These are phyloP conservation scores for Andrena marginata DNA, from an alignment of 2,888 invertebrate genomes.

Conservation along the genomic window DNA sequence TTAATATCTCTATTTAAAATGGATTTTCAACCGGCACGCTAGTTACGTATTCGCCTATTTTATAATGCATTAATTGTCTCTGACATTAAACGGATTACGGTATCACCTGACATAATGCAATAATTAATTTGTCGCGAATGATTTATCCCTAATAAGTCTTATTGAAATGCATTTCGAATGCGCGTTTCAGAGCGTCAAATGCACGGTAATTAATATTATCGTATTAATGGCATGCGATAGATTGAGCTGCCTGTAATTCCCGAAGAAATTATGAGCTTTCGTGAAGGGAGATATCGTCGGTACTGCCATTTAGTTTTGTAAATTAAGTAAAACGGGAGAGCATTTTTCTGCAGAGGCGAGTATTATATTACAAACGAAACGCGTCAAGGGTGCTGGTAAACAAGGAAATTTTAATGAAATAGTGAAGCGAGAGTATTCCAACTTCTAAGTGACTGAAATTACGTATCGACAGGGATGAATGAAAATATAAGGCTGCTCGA, in stretches of 20 bases:
- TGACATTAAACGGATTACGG: slow-evolving; percentile 19
- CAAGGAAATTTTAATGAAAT: too few relatives aligned
- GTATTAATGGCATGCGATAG: not conserved
- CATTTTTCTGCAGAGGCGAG: too few relatives aligned
- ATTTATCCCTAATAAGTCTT: slow-evolving; percentile 40
- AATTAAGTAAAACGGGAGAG: too few relatives aligned
- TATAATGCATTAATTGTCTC: not conserved
- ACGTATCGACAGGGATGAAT: not conserved
- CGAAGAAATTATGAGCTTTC: not conserved
- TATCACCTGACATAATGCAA: slow-evolving; percentile 12
- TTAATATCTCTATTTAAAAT: not conserved
- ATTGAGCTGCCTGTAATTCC: not conserved
- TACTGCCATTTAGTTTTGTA: not conserved
- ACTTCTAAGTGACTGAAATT: not conserved
- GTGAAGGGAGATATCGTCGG: too few relatives aligned
- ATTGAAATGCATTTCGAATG: slow-evolving; percentile 41
- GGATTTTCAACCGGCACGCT: not conserved
- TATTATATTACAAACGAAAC: too few relatives aligned
- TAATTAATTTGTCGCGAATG: slow-evolving; percentile 34
- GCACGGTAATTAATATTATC: slow-evolving; percentile 19
- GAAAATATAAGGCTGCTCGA: not conserved
- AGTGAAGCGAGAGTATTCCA: too few relatives aligned
- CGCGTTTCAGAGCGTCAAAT: slow-evolving; percentile 3
- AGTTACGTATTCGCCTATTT: slow-evolving; percentile 8
- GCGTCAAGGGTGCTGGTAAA: too few relatives aligned